Base-by-base conservation (phyloP, 2,888 invertebrate species). In the Ochlodes sylvanus region DNA sequence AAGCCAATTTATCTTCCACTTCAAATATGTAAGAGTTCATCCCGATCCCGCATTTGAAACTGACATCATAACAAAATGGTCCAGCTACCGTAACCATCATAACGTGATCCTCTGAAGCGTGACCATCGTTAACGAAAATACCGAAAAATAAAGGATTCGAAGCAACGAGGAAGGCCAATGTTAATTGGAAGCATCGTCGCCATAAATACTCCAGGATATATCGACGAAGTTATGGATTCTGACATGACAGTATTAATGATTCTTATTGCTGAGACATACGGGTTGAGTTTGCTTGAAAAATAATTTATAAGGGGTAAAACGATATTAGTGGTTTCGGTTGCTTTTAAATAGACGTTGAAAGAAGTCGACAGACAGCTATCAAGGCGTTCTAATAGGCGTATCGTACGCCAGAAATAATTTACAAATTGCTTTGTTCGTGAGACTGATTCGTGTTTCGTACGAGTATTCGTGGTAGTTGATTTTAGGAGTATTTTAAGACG, bases 321-420 rank as follows among this genome's bases (percentile, higher is more conserved):
- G 38, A 12, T 55, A 21, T 73, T 70, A 61, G 55, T 73, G 76
- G 72, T 75, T 80, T 77, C 80, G 76, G 85, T 84, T 79, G 89
- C 88, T 91, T 90, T 93, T 90, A 93, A 92, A 92, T 90, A 92
- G 87, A 92, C 75, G 93, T 83, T 92, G 93, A 93, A 92, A 93
- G 92, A 91, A 90, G 86, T 86, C 82, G 89, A 90, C 90, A 85
- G 92, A 83, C 88, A 88, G 86, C 89, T 86, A 90, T 92, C 92
- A 92, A 89, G 92, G 86, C 83, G 83, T 86, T 82, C 92, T 93
- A 93, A 93, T 92, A 92, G 91, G 90, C 90, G 89, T 89, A 85
- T 77, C 88, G 83, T 80, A 80, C 73, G 87, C 86, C 88, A 87
- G 86, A 87, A 92, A 92, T 92, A 92, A 90, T 88, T 90, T 88